A percentile compares a stretch with the other conserved stretches of the same genome.
These are phyloP conservation scores for Tonatia bakeri DNA, from an alignment of 2,113 vertebrate genomes.

Conservation along the genomic window DNA sequence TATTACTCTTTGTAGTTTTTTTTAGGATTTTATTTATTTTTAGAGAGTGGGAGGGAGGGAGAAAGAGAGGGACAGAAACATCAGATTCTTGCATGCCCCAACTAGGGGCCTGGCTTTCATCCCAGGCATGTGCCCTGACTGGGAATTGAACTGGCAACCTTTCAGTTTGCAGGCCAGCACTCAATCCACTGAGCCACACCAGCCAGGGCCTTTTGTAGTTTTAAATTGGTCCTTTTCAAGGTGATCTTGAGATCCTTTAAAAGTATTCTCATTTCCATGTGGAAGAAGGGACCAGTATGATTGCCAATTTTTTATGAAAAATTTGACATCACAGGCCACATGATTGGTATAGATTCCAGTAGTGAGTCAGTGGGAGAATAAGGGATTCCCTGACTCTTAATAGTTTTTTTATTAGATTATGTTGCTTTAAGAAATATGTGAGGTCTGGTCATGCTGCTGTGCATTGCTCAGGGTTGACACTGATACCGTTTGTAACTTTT, in stretches of 20 bases:
- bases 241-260: constrained; percentile 47
- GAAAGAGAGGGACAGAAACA: too few species aligned
- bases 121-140: too few species aligned
- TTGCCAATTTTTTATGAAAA: constrained; percentile 44
- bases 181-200: too few species aligned
- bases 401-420: constrained; percentile 43
- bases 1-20: constrained; percentile 23
- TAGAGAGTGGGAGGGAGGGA: too few species aligned
- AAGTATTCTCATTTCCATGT: constrained; percentile 38
- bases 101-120: too few species aligned
- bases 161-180: too few species aligned
- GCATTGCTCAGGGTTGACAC: constrained; percentile 6
- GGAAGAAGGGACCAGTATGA: constrained; percentile 19
- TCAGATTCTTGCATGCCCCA: too few species aligned
- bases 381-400: constrained; percentile 25
- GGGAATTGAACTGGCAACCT: too few species aligned
- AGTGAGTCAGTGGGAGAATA: constrained; percentile 21
- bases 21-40: too few species aligned
- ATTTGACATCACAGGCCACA: neutral
- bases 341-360: constrained; percentile 7
- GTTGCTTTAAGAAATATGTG: constrained; percentile 45
- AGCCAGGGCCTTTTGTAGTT: neutral
- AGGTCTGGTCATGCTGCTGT: neutral
- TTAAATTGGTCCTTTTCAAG: constrained; percentile 22
- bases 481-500: constrained; percentile 29